Conservation (phyloP, 2,797 vertebrate genomes). For the Eulemur mongoz region DNA sequence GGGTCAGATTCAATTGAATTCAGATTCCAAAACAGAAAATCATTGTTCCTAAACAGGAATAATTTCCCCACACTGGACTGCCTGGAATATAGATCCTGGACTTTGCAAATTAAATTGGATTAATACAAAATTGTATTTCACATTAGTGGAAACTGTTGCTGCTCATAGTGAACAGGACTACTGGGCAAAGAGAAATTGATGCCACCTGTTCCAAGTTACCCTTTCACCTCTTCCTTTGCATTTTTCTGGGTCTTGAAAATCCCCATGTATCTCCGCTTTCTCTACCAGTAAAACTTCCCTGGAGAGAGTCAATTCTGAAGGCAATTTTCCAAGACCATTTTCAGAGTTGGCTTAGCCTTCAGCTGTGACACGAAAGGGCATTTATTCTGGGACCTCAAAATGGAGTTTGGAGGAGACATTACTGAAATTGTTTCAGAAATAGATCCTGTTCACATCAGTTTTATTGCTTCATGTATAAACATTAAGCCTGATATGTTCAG, state of each 20-base stretch:
- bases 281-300: constrained; percentile 82
- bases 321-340: constrained; percentile 86
- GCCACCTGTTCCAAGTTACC: constrained; percentile 81
- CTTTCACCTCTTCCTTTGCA: constrained; percentile 78
- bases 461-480: constrained; percentile 83
- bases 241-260: constrained; percentile 78
- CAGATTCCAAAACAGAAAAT: constrained; percentile 60
- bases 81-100: background rate
- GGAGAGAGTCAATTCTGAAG: constrained; percentile 83
- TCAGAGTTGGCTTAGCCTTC: constrained; percentile 82
- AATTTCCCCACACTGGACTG: constrained; percentile 9
- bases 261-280: constrained; percentile 80
- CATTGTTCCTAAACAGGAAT: constrained; percentile 43
- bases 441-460: constrained; percentile 81
- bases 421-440: constrained; percentile 84
- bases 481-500: constrained; percentile 81
- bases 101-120: constrained; percentile 68
- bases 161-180: constrained; percentile 78
- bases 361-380: constrained; percentile 84
- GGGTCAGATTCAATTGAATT: constrained; percentile 42
- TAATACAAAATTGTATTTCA: constrained; percentile 55
- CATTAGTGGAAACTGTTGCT: constrained; percentile 68
- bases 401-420: constrained; percentile 81
- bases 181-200: constrained; percentile 78
- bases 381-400: constrained; percentile 85